Evolutionary conservation across 2,888 invertebrate species (phyloP), one percentile per base, ranked within the genome.

Genomic region (Odontocerum albicorne): DNA sequence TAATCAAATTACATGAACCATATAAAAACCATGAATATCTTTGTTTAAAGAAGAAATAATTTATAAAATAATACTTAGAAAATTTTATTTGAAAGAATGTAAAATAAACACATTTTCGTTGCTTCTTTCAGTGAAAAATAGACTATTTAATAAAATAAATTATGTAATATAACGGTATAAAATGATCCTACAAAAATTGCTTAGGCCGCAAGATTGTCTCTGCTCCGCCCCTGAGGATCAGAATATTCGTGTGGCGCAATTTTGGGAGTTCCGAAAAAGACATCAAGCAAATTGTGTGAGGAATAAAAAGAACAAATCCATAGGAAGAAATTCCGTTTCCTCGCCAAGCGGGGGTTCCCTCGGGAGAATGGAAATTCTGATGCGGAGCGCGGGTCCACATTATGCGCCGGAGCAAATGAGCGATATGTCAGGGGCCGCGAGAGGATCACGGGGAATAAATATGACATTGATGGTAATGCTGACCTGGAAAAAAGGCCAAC

Each of bases 391-490:
- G 33, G 43, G n/a, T n/a, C n/a, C n/a, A n/a, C n/a, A n/a, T 21
- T 35, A 22, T 36, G 19, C 15, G 27, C 22, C 19, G 39, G 6
- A 16, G 55, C 40, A 40, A 53, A 40, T 50, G 55, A 50, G 50
- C 44, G 39, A 43, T 43, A 51, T 35, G 33, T 20, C 15, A 8
- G 32, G 19, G 33, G 51, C 13, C 20, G 32, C 10, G 45, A 17
- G 16, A 31, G 31, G 15, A 36, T 39, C 19, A 15, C 7, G 4
- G 50, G 38, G 22, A 21, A 42, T 42, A 49, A 43, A 43, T 31
- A 55, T 49, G 49, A 49, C 43, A 49, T 55, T 43, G 49, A 49
- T 42, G 55, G 47, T 49, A 43, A 49, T 43, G 47, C 42, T 33
- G 55, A 32, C 49, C 55, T 31, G 27, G n/a, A 38, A 54, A 54